phyloP scores from a whole-genome alignment of 2,113 vertebrate genomes.

The Eulacestoma nigropectus region DNA sequence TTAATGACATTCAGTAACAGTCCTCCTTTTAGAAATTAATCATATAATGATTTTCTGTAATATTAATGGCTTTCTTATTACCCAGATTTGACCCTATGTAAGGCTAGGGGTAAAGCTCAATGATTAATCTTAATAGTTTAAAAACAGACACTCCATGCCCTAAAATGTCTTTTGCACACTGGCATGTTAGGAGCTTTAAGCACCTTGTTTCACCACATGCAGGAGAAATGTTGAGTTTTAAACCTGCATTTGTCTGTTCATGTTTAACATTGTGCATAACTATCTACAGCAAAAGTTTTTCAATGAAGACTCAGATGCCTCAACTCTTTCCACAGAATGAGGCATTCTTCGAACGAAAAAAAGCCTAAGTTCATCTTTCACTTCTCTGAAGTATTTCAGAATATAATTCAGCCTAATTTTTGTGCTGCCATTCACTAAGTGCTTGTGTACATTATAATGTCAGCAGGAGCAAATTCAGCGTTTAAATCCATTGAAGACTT shows the following conservation, averaged over 20 bases:
- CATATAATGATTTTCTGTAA: neutral
- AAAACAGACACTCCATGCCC: neutral
- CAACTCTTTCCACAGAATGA: neutral
- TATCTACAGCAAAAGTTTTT: neutral
- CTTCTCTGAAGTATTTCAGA: neutral
- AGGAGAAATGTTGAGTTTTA: neutral
- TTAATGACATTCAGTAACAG: neutral
- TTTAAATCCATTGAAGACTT: neutral
- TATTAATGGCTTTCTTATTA: neutral
- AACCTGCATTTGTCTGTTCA: neutral
- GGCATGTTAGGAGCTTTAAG: neutral
- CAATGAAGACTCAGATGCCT: neutral
- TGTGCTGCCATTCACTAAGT: constrained; percentile 17
- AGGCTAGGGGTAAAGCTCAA: neutral
- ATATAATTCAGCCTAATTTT: constrained; percentile 30
- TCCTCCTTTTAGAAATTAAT: neutral
- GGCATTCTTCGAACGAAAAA: neutral
- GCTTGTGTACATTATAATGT: neutral
- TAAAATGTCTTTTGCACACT: neutral
- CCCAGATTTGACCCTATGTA: neutral
- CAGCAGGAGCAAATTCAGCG: constrained; percentile 46
- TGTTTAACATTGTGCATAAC: neutral
- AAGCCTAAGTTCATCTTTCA: neutral
- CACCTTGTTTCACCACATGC: neutral
- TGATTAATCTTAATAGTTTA: neutral